Conservation (phyloP, 2,113 vertebrate genomes). For the Amblyopsis rosae region DNA sequence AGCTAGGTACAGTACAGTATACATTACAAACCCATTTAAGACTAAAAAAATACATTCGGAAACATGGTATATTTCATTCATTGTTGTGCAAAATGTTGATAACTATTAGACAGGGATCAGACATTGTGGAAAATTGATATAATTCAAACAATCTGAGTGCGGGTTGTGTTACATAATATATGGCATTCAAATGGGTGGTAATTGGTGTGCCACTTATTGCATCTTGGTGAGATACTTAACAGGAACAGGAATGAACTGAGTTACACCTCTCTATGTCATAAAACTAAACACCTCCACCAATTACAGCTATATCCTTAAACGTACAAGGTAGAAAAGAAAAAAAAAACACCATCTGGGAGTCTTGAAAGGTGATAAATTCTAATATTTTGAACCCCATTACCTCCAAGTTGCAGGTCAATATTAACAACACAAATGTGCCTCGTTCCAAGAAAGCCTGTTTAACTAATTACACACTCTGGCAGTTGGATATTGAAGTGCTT, state of each 20-base stretch:
- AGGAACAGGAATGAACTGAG: conserved; percentile 14
- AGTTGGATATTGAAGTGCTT: not conserved
- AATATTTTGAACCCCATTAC: conserved; percentile 20
- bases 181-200: conserved; percentile 44
- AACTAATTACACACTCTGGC: conserved; percentile 16
- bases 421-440: conserved; percentile 10
- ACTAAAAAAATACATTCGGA: too few relatives aligned
- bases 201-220: conserved; percentile 41
- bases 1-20: not conserved
- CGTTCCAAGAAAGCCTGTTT: not conserved
- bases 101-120: too few relatives aligned
- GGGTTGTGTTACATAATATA: conserved; percentile 4
- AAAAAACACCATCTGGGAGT: conserved; percentile 6
- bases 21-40: too few relatives aligned
- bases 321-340: too few relatives aligned
- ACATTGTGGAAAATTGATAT: too few relatives aligned
- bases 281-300: conserved; percentile 42
- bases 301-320: conserved; percentile 39
- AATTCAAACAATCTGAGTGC: too few relatives aligned
- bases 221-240: conserved; percentile 22
- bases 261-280: not conserved
- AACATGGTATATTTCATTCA: too few relatives aligned
- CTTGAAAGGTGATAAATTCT: conserved; percentile 21
- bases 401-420: conserved; percentile 15
- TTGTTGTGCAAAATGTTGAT: too few relatives aligned